Evolutionary conservation across 2,113 vertebrate species (phyloP).

Genomic region (Podiceps cristatus): DNA sequence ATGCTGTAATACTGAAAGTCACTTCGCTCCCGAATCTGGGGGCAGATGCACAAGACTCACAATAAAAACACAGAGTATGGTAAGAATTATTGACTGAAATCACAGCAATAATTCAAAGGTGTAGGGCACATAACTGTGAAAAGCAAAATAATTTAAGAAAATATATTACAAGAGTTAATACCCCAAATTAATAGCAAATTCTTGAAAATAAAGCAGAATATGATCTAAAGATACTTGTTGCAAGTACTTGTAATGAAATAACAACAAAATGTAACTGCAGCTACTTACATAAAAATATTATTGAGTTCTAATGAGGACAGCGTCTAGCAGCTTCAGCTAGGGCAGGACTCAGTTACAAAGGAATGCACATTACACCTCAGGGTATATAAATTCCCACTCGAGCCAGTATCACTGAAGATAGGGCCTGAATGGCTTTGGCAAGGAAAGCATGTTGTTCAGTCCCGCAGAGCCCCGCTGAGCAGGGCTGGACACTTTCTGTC

Average conservation of each 20-base stretch:
- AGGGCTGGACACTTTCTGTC: neutral
- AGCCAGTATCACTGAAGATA: neutral
- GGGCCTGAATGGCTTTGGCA: neutral
- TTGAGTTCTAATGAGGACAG: neutral
- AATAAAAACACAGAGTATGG: neutral
- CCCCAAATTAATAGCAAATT: neutral
- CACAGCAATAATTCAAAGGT: neutral
- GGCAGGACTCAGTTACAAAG: neutral
- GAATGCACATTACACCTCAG: neutral
- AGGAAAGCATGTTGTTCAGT: neutral
- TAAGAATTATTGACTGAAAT: neutral
- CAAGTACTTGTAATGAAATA: neutral
- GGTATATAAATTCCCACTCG: neutral
- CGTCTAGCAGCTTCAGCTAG: neutral
- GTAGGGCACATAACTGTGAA: neutral
- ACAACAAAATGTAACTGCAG: neutral
- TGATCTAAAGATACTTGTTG: neutral
- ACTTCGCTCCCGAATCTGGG: neutral
- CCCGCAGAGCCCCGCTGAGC: neutral
- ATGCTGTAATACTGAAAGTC: neutral
- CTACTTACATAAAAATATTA: constrained; percentile 7
- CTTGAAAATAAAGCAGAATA: neutral
- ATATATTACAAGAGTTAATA: neutral
- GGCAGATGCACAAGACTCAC: neutral
- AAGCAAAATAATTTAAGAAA: neutral